Percentiles rank a stretch among this genome's conserved stretches.
Conservation (phyloP, 37 sponge, comb jelly and placozoan species). For the Mnemiopsis leidyi region DNA sequence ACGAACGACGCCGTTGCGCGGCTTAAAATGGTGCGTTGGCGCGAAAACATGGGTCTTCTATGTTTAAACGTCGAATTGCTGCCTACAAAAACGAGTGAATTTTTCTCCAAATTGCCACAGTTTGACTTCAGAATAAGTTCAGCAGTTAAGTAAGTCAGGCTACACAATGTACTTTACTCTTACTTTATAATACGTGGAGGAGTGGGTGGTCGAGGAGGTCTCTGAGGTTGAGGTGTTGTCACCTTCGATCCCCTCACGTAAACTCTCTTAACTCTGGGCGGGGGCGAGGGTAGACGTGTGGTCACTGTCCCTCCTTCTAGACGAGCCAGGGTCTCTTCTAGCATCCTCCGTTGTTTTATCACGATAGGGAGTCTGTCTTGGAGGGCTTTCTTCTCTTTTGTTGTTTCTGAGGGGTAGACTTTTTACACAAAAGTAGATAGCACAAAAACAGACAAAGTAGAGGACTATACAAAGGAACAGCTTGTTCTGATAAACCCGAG, state of each 20-base stretch:
- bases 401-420: too few relatives aligned
- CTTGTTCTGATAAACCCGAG: too few relatives aligned
- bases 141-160: too few relatives aligned
- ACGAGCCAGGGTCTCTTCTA: not conserved
- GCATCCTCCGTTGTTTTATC: slow-evolving; percentile 19
- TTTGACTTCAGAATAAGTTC: too few relatives aligned
- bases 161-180: too few relatives aligned
- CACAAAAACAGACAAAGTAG: too few relatives aligned
- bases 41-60: not conserved
- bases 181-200: slow-evolving; percentile 25
- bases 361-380: slow-evolving; percentile 14
- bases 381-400: slow-evolving; percentile 63
- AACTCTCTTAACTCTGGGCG: not conserved
- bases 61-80: not conserved
- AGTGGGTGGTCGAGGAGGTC: not conserved
- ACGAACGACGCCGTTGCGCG: not conserved
- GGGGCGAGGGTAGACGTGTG: not conserved
- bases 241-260: not conserved
- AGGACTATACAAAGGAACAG: too few relatives aligned
- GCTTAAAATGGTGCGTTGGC: not conserved
- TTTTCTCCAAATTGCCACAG: not conserved
- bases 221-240: not conserved
- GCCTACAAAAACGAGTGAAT: not conserved
- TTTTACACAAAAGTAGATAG: too few relatives aligned
- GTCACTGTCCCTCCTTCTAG: not conserved